Evolutionary conservation across 2,797 vertebrate genomes (phyloP).

Genomic region (Oreochromis grahami): DNA sequence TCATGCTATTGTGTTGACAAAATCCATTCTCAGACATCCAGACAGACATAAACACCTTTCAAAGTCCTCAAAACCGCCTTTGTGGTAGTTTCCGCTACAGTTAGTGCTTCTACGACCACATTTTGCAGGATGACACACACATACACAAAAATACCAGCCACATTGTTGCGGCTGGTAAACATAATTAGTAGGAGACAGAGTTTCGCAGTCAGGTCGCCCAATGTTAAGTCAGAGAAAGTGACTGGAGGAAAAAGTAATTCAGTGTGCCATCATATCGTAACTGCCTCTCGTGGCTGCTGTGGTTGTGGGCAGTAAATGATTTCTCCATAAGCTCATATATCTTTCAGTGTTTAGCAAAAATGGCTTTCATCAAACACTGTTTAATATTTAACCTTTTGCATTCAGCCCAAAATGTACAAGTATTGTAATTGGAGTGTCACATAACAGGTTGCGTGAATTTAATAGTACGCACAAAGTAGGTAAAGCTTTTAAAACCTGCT

Average conservation of each 20-base stretch:
- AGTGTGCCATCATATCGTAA: not conserved
- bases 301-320: not conserved
- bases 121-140: not conserved
- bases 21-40: not conserved
- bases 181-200: not conserved
- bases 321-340: not conserved
- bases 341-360: not conserved
- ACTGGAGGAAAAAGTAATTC: not conserved
- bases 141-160: not conserved
- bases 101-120: not conserved
- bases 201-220: not conserved
- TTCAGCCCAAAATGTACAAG: not conserved
- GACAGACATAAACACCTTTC: not conserved
- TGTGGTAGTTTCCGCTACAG: not conserved
- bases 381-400: not conserved
- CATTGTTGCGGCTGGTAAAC: not conserved
- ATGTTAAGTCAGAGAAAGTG: not conserved
- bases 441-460: not conserved
- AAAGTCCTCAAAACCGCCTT: not conserved
- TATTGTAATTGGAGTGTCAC: not conserved
- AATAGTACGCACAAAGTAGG: not conserved
- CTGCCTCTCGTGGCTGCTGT: not conserved
- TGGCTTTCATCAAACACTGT: not conserved
- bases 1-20: not conserved
- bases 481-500: not conserved